Conservation (phyloP, 1,140 invertebrate species). For the Magallana ariakensis region DNA sequence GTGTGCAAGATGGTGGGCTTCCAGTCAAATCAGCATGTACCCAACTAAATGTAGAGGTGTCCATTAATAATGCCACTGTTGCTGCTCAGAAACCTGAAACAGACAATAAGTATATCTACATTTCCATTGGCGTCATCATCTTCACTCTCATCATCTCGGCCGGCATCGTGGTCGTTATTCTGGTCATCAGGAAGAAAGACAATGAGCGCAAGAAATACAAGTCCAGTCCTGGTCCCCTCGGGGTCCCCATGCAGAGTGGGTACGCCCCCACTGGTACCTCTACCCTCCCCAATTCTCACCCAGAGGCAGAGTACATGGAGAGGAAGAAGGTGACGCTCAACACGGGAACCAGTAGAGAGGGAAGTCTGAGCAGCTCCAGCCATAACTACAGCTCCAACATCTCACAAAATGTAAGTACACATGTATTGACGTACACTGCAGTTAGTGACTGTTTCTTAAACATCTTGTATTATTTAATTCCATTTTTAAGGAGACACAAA, state of each 20-base stretch:
- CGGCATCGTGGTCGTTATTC: slow-evolving; percentile 54
- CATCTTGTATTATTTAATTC: background rate
- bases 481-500: no score
- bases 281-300: background rate
- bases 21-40: slow-evolving; percentile 74
- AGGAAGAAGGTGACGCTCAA: slow-evolving; percentile 54
- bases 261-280: slow-evolving; percentile 13
- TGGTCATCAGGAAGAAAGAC: slow-evolving; percentile 56
- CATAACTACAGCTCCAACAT: slow-evolving; percentile 17
- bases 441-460: background rate
- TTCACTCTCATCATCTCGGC: slow-evolving; percentile 57
- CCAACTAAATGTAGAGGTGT: slow-evolving; percentile 50
- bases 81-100: background rate
- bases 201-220: slow-evolving; percentile 51
- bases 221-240: slow-evolving; percentile 44
- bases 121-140: slow-evolving; percentile 59
- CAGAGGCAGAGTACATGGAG: slow-evolving; percentile 47
- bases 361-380: background rate
- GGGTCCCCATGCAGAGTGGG: slow-evolving; percentile 56
- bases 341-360: slow-evolving; percentile 20
- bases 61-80: slow-evolving; percentile 51
- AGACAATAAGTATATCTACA: slow-evolving; percentile 55
- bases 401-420: slow-evolving; percentile 29
- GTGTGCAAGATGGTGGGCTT: slow-evolving; percentile 55
- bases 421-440: background rate